Evolutionary conservation across 2,113 vertebrate genomes (phyloP), one percentile per base, ranked within the genome.

Genomic region (Fulmarus glacialis): DNA sequence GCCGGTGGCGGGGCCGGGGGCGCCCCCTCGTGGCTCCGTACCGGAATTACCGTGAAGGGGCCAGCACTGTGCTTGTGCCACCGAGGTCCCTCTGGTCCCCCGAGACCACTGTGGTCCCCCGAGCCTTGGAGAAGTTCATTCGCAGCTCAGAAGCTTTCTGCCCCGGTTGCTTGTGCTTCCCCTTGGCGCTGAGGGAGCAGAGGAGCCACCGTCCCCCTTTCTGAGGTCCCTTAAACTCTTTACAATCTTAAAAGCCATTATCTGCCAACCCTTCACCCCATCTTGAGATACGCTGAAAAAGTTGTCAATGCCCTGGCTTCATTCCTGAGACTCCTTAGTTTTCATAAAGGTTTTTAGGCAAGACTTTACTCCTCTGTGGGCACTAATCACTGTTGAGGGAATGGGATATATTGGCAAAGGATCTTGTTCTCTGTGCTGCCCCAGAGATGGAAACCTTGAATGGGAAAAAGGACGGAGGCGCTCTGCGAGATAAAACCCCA

Each of bases 311-410:
- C 59, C 50, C 42, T 34, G 56, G 4, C 36, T 82, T 36, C 18
- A 8, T 26, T 48, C 52, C 75, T 58, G 27, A 15, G 34, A 56
- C 17, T n/a, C 32, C 27, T 52, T 50, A 4, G 18, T 43, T 79
- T 67, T 20, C 52, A 27, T 2, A 3, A 21, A 6, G 18, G 1
- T 20, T 89, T 82, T 79, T 12, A 71, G 71, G 56, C 60, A 50
- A 60, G 22, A n/a, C 34, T 40, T 60, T 3, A 24, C 36, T 7
- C 1, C 22, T 36, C 34, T 62, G 36, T 30, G 59, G 71, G 55
- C 30, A 19, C 19, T 1, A 3, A 52, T 6, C 0, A 0, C 9
- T 4, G 30, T 4, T 5, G 27, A 38, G 15, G 32, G 48, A 72
- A 60, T 0, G 3, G n/a, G n/a, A 75, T 63, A 11, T n/a, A 14